A percentile compares a stretch with the other conserved stretches of the same genome.
Conservation (phyloP, 1,140 invertebrate genomes). For the Pygmarrhopalites habei region DNA sequence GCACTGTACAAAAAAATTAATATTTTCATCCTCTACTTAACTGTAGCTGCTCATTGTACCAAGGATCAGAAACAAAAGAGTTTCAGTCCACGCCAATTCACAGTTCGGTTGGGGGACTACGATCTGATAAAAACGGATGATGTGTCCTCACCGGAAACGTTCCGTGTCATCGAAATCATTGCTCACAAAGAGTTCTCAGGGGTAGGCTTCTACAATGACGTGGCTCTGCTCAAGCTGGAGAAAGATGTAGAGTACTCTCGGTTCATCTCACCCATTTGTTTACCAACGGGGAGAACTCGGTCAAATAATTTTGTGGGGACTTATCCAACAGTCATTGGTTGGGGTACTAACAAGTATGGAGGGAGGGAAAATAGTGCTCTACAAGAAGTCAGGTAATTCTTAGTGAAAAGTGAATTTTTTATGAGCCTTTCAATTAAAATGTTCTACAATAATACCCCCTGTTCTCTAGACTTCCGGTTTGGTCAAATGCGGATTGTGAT, state of each 20-base stretch:
- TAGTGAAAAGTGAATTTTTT: too few species aligned
- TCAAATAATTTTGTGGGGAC: slow-evolving; percentile 58
- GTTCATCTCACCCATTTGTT: slow-evolving; percentile 80
- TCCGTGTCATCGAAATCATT: slow-evolving; percentile 64
- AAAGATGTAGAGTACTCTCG: slow-evolving; percentile 57
- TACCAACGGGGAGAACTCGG: slow-evolving; percentile 57
- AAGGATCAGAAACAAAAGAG: slow-evolving; percentile 76
- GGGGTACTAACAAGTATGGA: slow-evolving; percentile 45
- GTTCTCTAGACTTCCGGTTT: slow-evolving; percentile 78
- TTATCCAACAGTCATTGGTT: slow-evolving; percentile 60
- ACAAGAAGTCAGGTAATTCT: slow-evolving; percentile 56
- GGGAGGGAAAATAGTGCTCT: slow-evolving; percentile 76
- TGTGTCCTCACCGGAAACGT: slow-evolving; percentile 67
- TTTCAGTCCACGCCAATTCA: slow-evolving; percentile 76
- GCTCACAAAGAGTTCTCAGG: slow-evolving; percentile 73
- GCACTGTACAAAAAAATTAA: too few species aligned
- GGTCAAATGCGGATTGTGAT: slow-evolving; percentile 85
- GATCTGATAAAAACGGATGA: slow-evolving; percentile 74
- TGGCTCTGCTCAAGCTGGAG: slow-evolving; percentile 69
- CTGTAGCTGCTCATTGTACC: slow-evolving; percentile 79
- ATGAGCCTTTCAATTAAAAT: too few species aligned
- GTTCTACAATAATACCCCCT: too few species aligned
- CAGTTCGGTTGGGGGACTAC: slow-evolving; percentile 77
- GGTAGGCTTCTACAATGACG: slow-evolving; percentile 85
- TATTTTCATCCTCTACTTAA: too few species aligned